Conservation (phyloP, 2,113 vertebrate genomes). For the Athene cunicularia region DNA sequence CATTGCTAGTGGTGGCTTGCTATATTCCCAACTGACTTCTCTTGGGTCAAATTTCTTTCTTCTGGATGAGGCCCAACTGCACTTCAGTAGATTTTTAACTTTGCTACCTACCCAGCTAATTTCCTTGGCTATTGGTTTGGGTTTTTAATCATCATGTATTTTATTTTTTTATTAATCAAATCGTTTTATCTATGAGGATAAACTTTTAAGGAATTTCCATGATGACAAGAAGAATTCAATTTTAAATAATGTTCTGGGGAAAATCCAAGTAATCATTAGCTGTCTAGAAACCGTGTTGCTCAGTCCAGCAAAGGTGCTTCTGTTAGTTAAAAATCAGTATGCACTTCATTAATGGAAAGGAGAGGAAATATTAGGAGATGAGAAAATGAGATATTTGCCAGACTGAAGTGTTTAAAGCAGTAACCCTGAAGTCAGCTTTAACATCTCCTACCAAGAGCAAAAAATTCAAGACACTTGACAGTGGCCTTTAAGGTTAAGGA, state of each 20-base stretch:
- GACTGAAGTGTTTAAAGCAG: background rate
- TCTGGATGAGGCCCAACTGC: background rate
- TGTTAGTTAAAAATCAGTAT: background rate
- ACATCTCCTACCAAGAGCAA: background rate
- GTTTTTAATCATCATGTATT: background rate
- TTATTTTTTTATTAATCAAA: background rate
- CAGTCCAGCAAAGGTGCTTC: background rate
- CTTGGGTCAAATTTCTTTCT: background rate
- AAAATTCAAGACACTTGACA: conserved; percentile 36
- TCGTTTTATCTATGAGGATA: background rate
- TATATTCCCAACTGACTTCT: background rate
- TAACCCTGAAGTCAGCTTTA: conserved; percentile 13
- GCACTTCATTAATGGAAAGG: background rate
- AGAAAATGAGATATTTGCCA: conserved; percentile 3
- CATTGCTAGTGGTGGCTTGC: background rate
- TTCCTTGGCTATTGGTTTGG: background rate
- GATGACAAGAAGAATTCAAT: background rate
- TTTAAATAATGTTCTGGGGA: background rate
- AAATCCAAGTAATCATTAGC: background rate
- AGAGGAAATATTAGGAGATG: background rate
- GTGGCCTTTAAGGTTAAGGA: conserved; percentile 25
- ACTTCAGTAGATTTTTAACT: background rate
- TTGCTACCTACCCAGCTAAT: background rate
- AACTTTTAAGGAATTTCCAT: background rate
- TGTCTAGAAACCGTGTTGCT: background rate